Evolutionary conservation across 53 echinoderm and acorn worm species (phyloP).

Genomic region (Astropecten irregularis): DNA sequence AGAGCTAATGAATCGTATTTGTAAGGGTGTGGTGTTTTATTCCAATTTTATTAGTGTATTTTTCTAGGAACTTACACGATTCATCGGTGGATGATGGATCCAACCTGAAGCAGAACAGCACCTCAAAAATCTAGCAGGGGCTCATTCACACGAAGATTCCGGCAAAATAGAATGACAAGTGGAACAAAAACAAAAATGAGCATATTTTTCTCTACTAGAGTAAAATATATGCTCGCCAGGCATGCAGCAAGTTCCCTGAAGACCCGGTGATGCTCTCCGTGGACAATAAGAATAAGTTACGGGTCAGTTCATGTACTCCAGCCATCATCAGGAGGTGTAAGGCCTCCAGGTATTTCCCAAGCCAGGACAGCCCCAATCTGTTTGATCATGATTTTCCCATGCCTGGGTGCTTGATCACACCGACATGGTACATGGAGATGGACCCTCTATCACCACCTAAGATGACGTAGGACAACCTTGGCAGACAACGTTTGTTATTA

Average conservation of each 20-base stretch:
- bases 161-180: slow-evolving; percentile 1
- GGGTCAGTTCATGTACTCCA: slow-evolving; percentile 37
- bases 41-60: too few species aligned
- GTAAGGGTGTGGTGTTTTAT: too few species aligned
- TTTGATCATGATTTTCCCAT: slow-evolving; percentile 71
- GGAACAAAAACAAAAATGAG: slow-evolving; percentile 42
- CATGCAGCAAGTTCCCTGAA: slow-evolving; percentile 23
- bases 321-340: slow-evolving; percentile 48
- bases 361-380: slow-evolving; percentile 46
- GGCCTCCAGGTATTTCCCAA: slow-evolving; percentile 49
- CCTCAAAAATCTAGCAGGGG: background rate
- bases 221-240: slow-evolving; percentile 39
- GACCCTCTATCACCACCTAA: background rate
- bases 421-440: slow-evolving; percentile 65
- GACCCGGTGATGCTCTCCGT: slow-evolving; percentile 18
- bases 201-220: slow-evolving; percentile 69
- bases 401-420: slow-evolving; percentile 67
- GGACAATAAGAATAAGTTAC: slow-evolving; percentile 75
- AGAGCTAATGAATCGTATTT: too few species aligned
- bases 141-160: slow-evolving; percentile 24
- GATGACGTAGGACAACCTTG: slow-evolving; percentile 8
- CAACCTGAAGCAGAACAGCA: background rate
- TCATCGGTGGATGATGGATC: slow-evolving; percentile 46
- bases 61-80: too few species aligned
- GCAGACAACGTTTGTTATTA: slow-evolving; percentile 36